These are phyloP conservation scores for Rhombomys opimus DNA, from an alignment of 2,113 vertebrate genomes.

Conservation along the genomic window DNA sequence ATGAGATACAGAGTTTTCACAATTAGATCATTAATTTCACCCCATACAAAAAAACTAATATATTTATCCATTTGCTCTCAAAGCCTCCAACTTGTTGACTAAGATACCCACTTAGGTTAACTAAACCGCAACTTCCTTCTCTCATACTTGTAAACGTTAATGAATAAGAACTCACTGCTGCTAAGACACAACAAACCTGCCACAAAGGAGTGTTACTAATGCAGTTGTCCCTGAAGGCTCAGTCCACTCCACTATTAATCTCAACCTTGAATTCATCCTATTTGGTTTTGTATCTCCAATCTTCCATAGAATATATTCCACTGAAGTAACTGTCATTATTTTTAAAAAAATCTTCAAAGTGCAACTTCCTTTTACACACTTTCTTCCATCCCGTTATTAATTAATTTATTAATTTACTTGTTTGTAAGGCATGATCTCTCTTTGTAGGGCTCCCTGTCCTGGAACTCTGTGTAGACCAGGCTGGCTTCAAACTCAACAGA, in stretches of 20 bases:
- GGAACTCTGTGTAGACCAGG: neutral
- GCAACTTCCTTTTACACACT: neutral
- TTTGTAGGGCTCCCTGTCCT: neutral
- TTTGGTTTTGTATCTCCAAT: constrained; percentile 25
- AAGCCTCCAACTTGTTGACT: neutral
- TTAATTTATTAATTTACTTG: neutral
- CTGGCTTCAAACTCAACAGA: neutral
- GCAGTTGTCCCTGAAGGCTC: neutral
- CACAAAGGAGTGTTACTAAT: constrained; percentile 12
- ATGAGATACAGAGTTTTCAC: constrained; percentile 21
- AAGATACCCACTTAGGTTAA: constrained; percentile 10
- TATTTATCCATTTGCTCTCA: constrained; percentile 42
- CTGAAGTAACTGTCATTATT: neutral
- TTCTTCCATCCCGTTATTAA: neutral
- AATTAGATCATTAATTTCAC: constrained; percentile 34
- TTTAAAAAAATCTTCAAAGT: constrained; percentile 52
- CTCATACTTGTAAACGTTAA: constrained; percentile 4
- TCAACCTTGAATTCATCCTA: constrained; percentile 5
- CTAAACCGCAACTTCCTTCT: constrained; percentile 25
- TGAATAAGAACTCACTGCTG: neutral
- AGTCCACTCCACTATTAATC: neutral
- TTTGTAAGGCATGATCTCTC: neutral
- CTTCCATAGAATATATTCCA: neutral
- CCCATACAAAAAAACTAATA: neutral
- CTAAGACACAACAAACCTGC: neutral